Evolutionary conservation across 2,113 vertebrate genomes (phyloP).

Genomic region (Myrmophylax atrothorax): DNA sequence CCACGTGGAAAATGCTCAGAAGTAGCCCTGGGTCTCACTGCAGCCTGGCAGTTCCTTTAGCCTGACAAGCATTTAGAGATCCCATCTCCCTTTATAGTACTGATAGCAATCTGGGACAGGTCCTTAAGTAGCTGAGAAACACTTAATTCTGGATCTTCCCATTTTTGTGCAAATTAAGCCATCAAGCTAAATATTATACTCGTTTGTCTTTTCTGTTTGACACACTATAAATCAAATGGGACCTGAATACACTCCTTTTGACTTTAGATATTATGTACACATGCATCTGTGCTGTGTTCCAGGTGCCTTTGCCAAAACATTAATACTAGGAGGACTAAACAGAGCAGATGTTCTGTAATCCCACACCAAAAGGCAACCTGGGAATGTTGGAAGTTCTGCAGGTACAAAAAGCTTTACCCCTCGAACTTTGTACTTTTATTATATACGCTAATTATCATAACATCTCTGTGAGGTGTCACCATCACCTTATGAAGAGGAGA

Average conservation of each 20-base stretch:
- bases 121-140: not conserved
- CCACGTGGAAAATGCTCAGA: not conserved
- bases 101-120: not conserved
- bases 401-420: conserved; percentile 26
- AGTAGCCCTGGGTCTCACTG: not conserved
- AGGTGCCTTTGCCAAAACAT: conserved; percentile 40
- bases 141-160: not conserved
- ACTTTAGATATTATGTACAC: not conserved
- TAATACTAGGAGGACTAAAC: conserved; percentile 5
- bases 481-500: not conserved
- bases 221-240: not conserved
- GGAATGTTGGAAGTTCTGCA: not conserved
- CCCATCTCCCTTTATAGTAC: not conserved
- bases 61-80: not conserved
- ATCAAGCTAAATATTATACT: not conserved
- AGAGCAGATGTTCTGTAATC: conserved; percentile 56
- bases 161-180: conserved; percentile 14
- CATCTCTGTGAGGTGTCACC: not conserved
- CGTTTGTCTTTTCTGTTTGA: not conserved
- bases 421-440: not conserved
- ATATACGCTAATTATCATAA: not conserved
- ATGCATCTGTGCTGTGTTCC: not conserved
- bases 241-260: not conserved
- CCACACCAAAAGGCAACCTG: conserved; percentile 22
- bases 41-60: not conserved